phyloP scores from a whole-genome alignment of 2,113 vertebrate genomes.

The Recurvirostra avosetta region DNA sequence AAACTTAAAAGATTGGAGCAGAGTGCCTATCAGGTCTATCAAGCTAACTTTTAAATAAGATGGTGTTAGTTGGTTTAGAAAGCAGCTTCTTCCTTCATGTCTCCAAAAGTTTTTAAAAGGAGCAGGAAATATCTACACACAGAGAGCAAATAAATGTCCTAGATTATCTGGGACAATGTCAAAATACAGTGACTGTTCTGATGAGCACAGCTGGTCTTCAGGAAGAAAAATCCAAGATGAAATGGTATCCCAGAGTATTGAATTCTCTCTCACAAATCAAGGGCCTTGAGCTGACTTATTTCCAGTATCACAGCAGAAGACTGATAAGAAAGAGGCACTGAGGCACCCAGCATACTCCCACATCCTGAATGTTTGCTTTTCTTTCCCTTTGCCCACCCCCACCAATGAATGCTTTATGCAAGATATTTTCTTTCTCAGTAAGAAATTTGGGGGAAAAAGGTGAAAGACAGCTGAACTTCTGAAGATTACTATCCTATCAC shows the following conservation, averaged over 20 bases:
- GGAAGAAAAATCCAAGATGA: not conserved
- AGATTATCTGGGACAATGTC: not conserved
- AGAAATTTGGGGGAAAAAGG: not conserved
- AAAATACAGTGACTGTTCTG: not conserved
- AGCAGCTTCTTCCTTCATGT: not conserved
- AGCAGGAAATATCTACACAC: not conserved
- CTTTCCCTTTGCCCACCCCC: not conserved
- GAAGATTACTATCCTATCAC: not conserved
- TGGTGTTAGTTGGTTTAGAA: not conserved
- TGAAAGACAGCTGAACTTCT: not conserved
- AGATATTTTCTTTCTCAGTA: not conserved
- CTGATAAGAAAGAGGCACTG: not conserved
- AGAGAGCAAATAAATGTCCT: not conserved
- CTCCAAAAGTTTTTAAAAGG: not conserved
- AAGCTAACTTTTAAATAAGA: not conserved
- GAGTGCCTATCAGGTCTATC: not conserved
- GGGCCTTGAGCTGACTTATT: not conserved
- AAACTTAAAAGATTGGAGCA: not conserved
- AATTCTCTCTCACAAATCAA: not conserved
- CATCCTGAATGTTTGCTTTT: accelerated
- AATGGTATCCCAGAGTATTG: not conserved
- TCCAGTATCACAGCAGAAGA: not conserved
- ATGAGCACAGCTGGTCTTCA: not conserved
- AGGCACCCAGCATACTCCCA: not conserved
- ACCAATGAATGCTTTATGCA: not conserved